Percentiles rank a stretch among this genome's conserved stretches.
Evolutionary conservation across 2,888 invertebrate genomes (phyloP).

Genomic region (Synanthedon tipuliformis): DNA sequence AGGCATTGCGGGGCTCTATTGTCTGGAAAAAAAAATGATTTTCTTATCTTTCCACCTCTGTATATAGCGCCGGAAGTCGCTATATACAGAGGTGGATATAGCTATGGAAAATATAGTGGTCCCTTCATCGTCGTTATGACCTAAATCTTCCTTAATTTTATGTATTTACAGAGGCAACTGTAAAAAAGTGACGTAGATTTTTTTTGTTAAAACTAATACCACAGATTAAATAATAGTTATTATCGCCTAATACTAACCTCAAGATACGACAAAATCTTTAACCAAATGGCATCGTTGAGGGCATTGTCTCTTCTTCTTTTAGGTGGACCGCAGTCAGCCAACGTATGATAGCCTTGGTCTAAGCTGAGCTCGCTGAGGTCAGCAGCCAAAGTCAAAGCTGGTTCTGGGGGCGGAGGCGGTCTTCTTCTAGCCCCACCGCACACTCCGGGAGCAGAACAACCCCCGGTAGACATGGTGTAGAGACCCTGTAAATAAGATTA

Average conservation of each 20-base stretch:
- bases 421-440: constrained; percentile 54
- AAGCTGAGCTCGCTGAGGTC: constrained; percentile 73
- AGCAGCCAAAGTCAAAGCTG: constrained; percentile 51
- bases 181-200: neutral
- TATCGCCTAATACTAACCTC: constrained; percentile 49
- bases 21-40: no score
- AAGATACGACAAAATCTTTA: constrained; percentile 50
- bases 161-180: neutral
- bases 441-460: constrained; percentile 52
- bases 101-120: no score
- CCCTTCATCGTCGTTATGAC: no score
- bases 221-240: no score
- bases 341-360: constrained; percentile 86
- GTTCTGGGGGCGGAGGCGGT: constrained; percentile 60
- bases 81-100: no score
- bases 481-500: constrained; percentile 27
- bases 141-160: no score
- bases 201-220: neutral
- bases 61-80: no score
- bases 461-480: constrained; percentile 48
- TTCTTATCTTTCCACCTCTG: no score
- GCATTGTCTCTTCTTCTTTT: constrained; percentile 47
- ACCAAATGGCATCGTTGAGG: constrained; percentile 52
- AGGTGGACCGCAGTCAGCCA: constrained; percentile 75
- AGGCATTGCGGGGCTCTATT: no score